A percentile compares a stretch with the other conserved stretches of the same genome.
These are phyloP conservation scores for Cylas formicarius DNA, from an alignment of 1,140 invertebrate genomes.

Conservation along the genomic window DNA sequence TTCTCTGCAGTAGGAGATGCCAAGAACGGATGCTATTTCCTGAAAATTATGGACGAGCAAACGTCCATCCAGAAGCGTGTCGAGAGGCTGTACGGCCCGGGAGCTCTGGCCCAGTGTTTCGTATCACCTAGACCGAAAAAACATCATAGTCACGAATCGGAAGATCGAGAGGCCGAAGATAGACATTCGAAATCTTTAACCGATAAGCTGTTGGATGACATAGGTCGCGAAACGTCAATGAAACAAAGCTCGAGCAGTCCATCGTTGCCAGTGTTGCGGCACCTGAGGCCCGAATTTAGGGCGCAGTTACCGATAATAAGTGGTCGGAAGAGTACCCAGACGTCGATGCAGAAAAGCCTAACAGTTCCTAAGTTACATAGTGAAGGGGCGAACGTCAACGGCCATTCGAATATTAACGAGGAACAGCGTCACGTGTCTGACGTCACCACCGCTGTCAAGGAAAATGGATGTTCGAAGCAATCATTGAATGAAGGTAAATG, in stretches of 20 bases:
- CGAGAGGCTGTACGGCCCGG: slow-evolving; percentile 77
- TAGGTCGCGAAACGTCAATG: slow-evolving; percentile 22
- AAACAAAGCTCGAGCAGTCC: slow-evolving; percentile 40
- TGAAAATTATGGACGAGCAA: no score
- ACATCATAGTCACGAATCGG: slow-evolving; percentile 22
- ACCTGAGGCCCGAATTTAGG: slow-evolving; percentile 74
- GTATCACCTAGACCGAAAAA: slow-evolving; percentile 54
- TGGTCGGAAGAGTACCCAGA: slow-evolving; percentile 37
- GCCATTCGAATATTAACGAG: slow-evolving; percentile 20
- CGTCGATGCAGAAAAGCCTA: slow-evolving; percentile 33
- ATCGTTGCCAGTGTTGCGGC: slow-evolving; percentile 66
- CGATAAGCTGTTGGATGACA: slow-evolving; percentile 29
- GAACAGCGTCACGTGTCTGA: no score
- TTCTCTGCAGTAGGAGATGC: no score
- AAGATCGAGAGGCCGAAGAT: no score
- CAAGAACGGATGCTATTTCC: no score
- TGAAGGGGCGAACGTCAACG: slow-evolving; percentile 30
- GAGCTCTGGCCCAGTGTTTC: slow-evolving; percentile 74
- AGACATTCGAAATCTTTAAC: slow-evolving; percentile 34
- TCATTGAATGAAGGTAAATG: no score
- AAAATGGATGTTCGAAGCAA: background rate
- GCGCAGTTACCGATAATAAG: slow-evolving; percentile 69
- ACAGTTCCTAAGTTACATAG: slow-evolving; percentile 35
- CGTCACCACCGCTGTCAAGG: background rate
- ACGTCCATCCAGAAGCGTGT: slow-evolving; percentile 84